phyloP scores from a whole-genome alignment of 2,888 invertebrate genomes.

The Lampropteryx suffumata region DNA sequence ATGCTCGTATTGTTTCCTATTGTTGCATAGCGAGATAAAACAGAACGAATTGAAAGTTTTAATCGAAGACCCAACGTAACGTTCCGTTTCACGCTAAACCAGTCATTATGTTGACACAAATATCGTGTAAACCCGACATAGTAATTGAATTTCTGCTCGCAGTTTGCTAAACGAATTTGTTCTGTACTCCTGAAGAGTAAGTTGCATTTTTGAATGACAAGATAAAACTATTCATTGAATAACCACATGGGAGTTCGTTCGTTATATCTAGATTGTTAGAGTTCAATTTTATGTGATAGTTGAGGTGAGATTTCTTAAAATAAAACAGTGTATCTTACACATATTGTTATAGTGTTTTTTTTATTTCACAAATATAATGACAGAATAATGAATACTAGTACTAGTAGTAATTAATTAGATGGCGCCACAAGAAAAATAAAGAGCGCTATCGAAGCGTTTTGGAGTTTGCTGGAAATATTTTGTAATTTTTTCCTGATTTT shows the following conservation, averaged over 20 bases:
- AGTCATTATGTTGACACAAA: slow-evolving; percentile 24
- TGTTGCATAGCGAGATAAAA: too few relatives aligned
- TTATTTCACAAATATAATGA: too few relatives aligned
- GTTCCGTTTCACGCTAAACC: slow-evolving; percentile 1
- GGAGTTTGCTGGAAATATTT: too few relatives aligned
- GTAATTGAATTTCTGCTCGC: slow-evolving; percentile 25
- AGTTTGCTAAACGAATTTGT: neutral
- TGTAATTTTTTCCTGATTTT: too few relatives aligned
- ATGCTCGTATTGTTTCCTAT: too few relatives aligned
- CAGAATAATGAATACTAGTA: too few relatives aligned
- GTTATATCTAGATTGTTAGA: neutral
- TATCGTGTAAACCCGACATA: slow-evolving; percentile 27
- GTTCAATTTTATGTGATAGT: neutral
- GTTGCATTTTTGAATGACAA: neutral
- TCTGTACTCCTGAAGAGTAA: neutral
- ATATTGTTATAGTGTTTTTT: neutral
- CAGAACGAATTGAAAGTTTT: neutral
- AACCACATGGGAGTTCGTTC: neutral
- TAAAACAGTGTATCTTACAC: neutral
- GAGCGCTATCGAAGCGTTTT: too few relatives aligned
- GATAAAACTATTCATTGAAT: neutral
- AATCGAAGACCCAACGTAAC: neutral
- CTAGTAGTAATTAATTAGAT: too few relatives aligned
- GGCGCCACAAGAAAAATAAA: too few relatives aligned
- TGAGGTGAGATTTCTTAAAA: neutral